These are phyloP conservation scores for Neotragus pygmaeus DNA, from an alignment of 2,113 vertebrate species.

Conservation along the genomic window DNA sequence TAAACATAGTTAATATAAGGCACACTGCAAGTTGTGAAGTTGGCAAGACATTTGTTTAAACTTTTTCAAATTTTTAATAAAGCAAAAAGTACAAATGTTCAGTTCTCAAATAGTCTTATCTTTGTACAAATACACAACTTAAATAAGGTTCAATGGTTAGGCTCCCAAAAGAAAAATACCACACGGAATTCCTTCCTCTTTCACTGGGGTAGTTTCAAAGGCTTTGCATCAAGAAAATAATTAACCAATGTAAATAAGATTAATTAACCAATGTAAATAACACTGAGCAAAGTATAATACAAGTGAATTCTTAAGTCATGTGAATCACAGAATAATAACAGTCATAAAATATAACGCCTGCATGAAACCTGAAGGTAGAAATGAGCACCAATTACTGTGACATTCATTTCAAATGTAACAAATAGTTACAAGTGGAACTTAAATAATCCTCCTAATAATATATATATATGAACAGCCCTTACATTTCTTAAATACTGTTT, in stretches of 20 bases:
- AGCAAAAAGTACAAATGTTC: background rate
- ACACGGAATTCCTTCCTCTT: background rate
- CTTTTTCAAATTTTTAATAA: background rate
- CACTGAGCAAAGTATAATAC: background rate
- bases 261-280: background rate
- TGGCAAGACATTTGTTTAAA: background rate
- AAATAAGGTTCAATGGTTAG: background rate
- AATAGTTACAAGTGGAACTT: background rate
- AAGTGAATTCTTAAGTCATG: background rate
- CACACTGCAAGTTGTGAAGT: background rate
- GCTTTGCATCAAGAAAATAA: background rate
- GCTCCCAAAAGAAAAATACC: background rate
- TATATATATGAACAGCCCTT: background rate
- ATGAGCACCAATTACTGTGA: background rate
- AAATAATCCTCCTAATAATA: background rate
- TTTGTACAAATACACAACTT: background rate
- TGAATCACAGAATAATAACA: background rate
- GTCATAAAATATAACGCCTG: background rate
- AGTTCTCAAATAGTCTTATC: background rate
- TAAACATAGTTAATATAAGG: background rate
- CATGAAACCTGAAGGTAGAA: background rate
- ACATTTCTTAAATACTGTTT: background rate
- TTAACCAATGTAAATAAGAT: background rate
- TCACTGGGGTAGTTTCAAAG: background rate
- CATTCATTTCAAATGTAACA: background rate